Conservation (phyloP, 2,888 invertebrate species). For the Cyclophora albipunctata region DNA sequence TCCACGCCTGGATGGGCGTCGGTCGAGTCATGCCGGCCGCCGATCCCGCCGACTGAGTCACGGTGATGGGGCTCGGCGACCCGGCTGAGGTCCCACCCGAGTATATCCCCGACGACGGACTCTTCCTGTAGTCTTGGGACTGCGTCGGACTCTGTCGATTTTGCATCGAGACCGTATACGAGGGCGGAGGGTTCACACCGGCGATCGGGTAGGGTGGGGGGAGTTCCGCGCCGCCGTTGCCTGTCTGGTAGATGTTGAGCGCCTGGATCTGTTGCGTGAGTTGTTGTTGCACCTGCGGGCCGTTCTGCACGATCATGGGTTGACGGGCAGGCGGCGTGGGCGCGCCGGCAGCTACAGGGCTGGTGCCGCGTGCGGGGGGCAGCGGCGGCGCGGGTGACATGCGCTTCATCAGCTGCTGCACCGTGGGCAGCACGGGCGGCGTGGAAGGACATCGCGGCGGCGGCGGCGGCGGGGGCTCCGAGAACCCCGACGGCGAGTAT, state of each 20-base stretch:
- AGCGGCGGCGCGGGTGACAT: constrained; percentile 79
- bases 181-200: constrained; percentile 84
- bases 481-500: constrained; percentile 80
- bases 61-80: constrained; percentile 88
- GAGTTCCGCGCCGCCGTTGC: constrained; percentile 77
- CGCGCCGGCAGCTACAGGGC: constrained; percentile 82
- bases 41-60: constrained; percentile 77
- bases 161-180: constrained; percentile 90
- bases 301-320: constrained; percentile 89
- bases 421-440: constrained; percentile 79
- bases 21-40: constrained; percentile 83
- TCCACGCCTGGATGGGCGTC: constrained; percentile 89
- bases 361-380: constrained; percentile 81
- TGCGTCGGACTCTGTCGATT: constrained; percentile 91
- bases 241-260: constrained; percentile 82
- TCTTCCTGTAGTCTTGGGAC: constrained; percentile 87
- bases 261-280: constrained; percentile 92
- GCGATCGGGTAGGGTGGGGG: constrained; percentile 81
- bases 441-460: constrained; percentile 84
- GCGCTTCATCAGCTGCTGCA: constrained; percentile 74
- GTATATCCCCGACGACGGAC: constrained; percentile 90
- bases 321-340: constrained; percentile 71
- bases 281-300: constrained; percentile 88
- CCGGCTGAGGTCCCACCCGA: constrained; percentile 88
- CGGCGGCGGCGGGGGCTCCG: constrained; percentile 83